Evolutionary conservation across 2,113 vertebrate genomes (phyloP).

Genomic region (Toxotes chatareus): DNA sequence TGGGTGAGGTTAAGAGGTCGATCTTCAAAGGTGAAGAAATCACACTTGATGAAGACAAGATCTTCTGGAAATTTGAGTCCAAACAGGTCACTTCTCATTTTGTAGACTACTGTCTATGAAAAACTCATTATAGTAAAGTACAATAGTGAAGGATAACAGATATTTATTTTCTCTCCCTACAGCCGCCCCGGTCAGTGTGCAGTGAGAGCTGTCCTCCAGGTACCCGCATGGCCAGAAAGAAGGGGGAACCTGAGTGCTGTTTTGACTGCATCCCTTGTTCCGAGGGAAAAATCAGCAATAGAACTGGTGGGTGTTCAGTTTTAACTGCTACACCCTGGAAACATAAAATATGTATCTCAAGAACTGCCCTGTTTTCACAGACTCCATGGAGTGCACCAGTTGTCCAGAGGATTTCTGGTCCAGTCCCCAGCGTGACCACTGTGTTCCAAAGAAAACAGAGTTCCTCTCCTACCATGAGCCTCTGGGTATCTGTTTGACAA

Average conservation of each 20-base stretch:
- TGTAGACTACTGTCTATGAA: neutral
- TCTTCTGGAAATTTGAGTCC: conserved; percentile 75
- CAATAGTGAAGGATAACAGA: neutral
- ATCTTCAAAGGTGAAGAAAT: conserved; percentile 59
- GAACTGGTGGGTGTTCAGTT: conserved; percentile 69
- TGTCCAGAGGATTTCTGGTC: too few species aligned
- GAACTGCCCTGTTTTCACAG: conserved; percentile 34
- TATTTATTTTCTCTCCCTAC: neutral
- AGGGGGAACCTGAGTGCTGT: conserved; percentile 83
- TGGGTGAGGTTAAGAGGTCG: conserved; percentile 75
- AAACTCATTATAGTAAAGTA: neutral
- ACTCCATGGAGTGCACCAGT: conserved; percentile 70
- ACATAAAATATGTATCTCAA: too few species aligned
- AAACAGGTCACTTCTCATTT: conserved; percentile 51
- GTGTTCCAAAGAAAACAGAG: too few species aligned
- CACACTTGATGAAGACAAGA: conserved; percentile 66
- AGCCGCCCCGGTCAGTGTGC: conserved; percentile 83
- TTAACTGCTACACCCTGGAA: too few species aligned
- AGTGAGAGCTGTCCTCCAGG: conserved; percentile 83
- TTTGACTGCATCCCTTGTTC: conserved; percentile 86
- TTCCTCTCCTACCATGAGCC: conserved; percentile 19
- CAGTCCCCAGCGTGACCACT: too few species aligned
- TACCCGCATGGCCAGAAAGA: conserved; percentile 77
- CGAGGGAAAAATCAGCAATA: conserved; percentile 82
- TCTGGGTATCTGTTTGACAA: too few species aligned